These are phyloP conservation scores for Zaprionus tsacasi DNA, from an alignment of 1,140 invertebrate genomes.

Conservation along the genomic window DNA sequence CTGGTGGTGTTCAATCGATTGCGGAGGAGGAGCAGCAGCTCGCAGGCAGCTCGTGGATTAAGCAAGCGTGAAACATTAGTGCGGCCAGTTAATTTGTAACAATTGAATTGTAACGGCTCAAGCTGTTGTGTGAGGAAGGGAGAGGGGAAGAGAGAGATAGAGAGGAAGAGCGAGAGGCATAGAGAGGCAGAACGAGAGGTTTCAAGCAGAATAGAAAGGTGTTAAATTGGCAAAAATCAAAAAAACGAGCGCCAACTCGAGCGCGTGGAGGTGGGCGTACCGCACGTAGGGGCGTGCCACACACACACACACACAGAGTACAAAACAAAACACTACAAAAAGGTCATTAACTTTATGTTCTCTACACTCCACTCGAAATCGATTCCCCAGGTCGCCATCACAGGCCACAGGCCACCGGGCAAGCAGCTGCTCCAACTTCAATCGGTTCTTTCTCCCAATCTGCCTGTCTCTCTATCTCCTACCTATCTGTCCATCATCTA, in stretches of 20 bases:
- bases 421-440: conserved; percentile 5
- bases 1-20: not conserved
- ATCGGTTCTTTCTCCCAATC: not conserved
- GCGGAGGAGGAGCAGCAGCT: not conserved
- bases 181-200: conserved; percentile 15
- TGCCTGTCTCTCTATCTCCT: too few relatives aligned
- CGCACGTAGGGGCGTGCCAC: conserved; percentile 54
- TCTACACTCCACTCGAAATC: conserved; percentile 2
- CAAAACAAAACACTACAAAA: conserved; percentile 51
- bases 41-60: conserved; percentile 10
- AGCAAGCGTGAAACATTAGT: conserved; percentile 74
- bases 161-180: not conserved
- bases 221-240: conserved; percentile 67
- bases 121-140: not conserved
- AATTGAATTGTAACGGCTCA: conserved; percentile 74
- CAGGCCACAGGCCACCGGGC: conserved; percentile 14
- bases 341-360: conserved; percentile 70
- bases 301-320: conserved; percentile 11
- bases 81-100: conserved; percentile 73
- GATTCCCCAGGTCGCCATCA: not conserved
- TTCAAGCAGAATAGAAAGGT: conserved; percentile 75
- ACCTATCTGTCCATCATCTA: conserved; percentile 28
- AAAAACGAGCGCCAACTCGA: conserved; percentile 39
- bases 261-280: conserved; percentile 50
- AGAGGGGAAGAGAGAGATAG: conserved; percentile 9